Evolutionary conservation across 2,113 vertebrate species (phyloP).

Genomic region (Cephalopterus ornatus): DNA sequence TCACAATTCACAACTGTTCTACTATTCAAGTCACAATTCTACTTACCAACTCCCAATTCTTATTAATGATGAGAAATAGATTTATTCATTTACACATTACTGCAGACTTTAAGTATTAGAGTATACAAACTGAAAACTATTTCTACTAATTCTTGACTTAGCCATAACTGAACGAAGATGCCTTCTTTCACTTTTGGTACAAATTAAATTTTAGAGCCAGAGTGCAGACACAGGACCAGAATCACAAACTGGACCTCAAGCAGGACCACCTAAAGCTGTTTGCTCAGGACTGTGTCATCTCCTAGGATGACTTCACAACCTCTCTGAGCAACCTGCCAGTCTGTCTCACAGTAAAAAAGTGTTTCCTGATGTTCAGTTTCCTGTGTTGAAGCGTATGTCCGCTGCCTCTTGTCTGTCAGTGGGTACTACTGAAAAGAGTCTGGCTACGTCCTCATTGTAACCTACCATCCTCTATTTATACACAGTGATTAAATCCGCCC

Average conservation of each 20-base stretch:
- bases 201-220: background rate
- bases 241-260: background rate
- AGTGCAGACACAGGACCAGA: background rate
- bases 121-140: background rate
- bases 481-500: background rate
- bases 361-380: background rate
- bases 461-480: background rate
- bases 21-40: background rate
- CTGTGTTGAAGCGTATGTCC: background rate
- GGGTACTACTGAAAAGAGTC: background rate
- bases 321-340: background rate
- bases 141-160: background rate
- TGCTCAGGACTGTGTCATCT: background rate
- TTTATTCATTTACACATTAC: background rate
- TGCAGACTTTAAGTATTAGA: background rate
- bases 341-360: background rate
- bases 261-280: background rate
- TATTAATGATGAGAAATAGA: background rate
- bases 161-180: background rate
- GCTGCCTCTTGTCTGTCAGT: background rate
- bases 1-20: background rate
- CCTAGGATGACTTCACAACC: background rate
- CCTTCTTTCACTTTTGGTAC: background rate
- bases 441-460: background rate
- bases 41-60: background rate